These are phyloP conservation scores for Bombus polaris DNA, from an alignment of 1,140 invertebrate species.

Conservation along the genomic window DNA sequence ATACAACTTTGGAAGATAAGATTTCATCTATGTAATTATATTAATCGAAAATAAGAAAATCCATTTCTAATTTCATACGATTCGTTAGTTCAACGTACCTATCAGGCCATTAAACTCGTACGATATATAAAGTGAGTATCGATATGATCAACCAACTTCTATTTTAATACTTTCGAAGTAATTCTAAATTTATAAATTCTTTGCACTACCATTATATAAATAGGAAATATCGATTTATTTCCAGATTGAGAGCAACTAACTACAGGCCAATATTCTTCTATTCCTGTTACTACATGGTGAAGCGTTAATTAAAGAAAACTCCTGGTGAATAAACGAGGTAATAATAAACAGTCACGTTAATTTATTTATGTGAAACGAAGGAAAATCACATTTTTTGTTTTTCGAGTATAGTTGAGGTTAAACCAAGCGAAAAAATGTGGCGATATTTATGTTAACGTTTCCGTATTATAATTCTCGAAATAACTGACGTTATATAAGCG, in stretches of 20 bases:
- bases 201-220: background rate
- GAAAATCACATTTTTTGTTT: background rate
- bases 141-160: background rate
- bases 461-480: constrained; percentile 27
- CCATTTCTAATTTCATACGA: background rate
- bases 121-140: background rate
- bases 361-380: background rate
- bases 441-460: constrained; percentile 11
- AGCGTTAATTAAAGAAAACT: background rate
- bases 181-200: constrained; percentile 4
- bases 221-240: constrained; percentile 10
- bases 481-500: constrained; percentile 16
- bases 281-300: background rate
- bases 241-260: background rate
- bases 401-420: background rate
- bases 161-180: constrained; percentile 18
- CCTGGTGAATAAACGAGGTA: background rate
- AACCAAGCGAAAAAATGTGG: background rate
- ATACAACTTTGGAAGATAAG: no score
- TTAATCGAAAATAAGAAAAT: background rate
- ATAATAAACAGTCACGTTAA: background rate
- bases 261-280: no score
- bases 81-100: background rate
- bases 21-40: background rate
- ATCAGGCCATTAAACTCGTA: background rate